These are phyloP conservation scores for Galerucella nymphaeae DNA, from an alignment of 2,888 invertebrate genomes.

Conservation along the genomic window DNA sequence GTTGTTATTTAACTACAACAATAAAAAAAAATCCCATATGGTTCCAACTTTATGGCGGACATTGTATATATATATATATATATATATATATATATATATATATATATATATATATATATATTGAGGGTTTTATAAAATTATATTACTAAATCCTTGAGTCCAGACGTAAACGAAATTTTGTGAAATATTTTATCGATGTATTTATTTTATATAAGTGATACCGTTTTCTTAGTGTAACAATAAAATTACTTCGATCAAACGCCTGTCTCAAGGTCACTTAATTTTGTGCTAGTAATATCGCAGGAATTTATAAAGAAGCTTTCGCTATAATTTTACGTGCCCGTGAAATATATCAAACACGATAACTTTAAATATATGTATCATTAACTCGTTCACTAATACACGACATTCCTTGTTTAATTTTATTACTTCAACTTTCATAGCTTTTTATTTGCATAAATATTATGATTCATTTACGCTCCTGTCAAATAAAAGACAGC, in stretches of 20 bases:
- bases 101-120: too few relatives aligned
- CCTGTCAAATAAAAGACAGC: neutral
- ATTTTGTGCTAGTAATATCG: neutral
- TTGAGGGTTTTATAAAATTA: too few relatives aligned
- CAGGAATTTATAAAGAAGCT: neutral
- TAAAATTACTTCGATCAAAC: conserved; percentile 3
- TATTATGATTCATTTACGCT: conserved; percentile 5
- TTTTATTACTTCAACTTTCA: neutral
- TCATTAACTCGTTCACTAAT: neutral
- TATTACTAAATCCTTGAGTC: too few relatives aligned
- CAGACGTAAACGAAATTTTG: neutral
- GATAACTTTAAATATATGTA: neutral
- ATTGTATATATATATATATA: too few relatives aligned
- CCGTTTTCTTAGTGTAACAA: neutral
- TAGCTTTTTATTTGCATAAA: neutral
- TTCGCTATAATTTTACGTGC: neutral
- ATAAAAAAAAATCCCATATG: too few relatives aligned
- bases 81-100: too few relatives aligned
- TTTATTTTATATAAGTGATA: neutral
- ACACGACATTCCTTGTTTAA: neutral
- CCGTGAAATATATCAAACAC: neutral
- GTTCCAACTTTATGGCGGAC: too few relatives aligned
- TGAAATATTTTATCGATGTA: neutral
- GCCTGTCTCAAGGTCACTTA: neutral
- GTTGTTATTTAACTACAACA: too few relatives aligned